A percentile compares a stretch with the other conserved stretches of the same genome.
Evolutionary conservation across 2,797 vertebrate genomes (phyloP).

Genomic region (Enteromius anoplus): DNA sequence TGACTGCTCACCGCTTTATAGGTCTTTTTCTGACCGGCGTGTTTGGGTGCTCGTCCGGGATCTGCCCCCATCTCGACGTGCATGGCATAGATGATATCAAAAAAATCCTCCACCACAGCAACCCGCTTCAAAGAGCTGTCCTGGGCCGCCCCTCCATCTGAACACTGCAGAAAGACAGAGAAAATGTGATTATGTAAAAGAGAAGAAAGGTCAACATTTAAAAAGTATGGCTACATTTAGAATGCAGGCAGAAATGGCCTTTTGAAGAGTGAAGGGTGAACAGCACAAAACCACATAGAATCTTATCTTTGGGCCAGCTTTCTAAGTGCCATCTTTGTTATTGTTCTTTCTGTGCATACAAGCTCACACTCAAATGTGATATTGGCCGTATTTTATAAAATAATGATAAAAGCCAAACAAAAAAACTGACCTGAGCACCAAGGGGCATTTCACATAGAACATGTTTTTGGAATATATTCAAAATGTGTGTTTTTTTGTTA

Average conservation of each 20-base stretch:
- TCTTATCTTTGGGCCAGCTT: not conserved
- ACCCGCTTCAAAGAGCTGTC: slow-evolving; percentile 96
- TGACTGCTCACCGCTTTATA: slow-evolving; percentile 91
- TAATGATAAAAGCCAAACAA: not conserved
- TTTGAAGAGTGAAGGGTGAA: not conserved
- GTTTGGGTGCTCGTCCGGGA: slow-evolving; percentile 92
- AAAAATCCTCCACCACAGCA: slow-evolving; percentile 98
- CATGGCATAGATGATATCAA: slow-evolving; percentile 99
- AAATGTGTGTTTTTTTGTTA: not conserved
- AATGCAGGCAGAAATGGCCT: not conserved
- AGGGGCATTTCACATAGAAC: not conserved
- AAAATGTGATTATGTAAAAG: slow-evolving; percentile 9
- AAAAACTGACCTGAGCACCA: not conserved
- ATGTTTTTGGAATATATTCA: not conserved
- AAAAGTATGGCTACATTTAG: not conserved
- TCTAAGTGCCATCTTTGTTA: not conserved
- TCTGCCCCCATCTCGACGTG: slow-evolving; percentile 96
- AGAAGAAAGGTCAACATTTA: slow-evolving; percentile 9
- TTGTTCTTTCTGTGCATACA: not conserved
- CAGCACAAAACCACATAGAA: not conserved
- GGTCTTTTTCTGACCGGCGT: slow-evolving; percentile 97
- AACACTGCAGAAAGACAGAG: slow-evolving; percentile 68
- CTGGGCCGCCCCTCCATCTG: slow-evolving; percentile 89
- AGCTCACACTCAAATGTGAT: not conserved
- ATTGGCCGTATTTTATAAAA: not conserved